A percentile compares a stretch with the other conserved stretches of the same genome.
These are phyloP conservation scores for Drosophila tsacasi DNA, from an alignment of 1,140 invertebrate species.

Conservation along the genomic window DNA sequence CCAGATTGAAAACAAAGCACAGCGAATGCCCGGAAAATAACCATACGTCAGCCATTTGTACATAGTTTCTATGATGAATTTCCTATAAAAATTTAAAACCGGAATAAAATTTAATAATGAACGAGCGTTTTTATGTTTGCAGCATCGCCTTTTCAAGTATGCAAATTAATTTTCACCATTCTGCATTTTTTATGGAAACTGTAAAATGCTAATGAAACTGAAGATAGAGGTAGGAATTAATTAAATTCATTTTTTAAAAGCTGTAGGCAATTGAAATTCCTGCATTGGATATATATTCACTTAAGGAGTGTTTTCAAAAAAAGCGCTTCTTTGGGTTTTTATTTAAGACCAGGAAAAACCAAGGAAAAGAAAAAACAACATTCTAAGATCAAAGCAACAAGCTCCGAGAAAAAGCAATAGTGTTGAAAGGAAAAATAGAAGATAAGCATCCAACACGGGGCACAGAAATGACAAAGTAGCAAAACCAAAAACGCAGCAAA, in stretches of 20 bases:
- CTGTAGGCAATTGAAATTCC: not conserved
- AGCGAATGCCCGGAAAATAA: not conserved
- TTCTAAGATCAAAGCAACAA: constrained; percentile 21
- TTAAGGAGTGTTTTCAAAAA: not conserved
- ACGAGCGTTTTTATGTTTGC: constrained; percentile 26
- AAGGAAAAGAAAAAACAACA: not conserved
- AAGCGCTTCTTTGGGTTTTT: not conserved
- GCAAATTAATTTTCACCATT: constrained; percentile 29
- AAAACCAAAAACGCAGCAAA: constrained; percentile 22
- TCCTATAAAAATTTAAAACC: constrained; percentile 2
- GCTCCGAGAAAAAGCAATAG: constrained; percentile 11
- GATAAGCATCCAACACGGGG: constrained; percentile 17
- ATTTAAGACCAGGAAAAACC: not conserved
- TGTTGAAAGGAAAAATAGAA: constrained; percentile 14
- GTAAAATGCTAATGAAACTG: constrained; percentile 14
- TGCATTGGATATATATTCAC: not conserved
- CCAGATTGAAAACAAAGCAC: constrained; percentile 15
- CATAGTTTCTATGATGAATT: constrained; percentile 9
- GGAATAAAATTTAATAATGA: constrained; percentile 26
- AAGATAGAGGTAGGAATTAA: constrained; percentile 2
- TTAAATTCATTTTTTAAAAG: constrained; percentile 10
- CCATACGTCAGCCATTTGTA: constrained; percentile 1
- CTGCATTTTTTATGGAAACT: constrained; percentile 14
- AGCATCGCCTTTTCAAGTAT: constrained; percentile 18
- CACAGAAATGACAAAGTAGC: constrained; percentile 17